Evolutionary conservation across 2,797 vertebrate species (phyloP).

Genomic region (Capromys pilorides): DNA sequence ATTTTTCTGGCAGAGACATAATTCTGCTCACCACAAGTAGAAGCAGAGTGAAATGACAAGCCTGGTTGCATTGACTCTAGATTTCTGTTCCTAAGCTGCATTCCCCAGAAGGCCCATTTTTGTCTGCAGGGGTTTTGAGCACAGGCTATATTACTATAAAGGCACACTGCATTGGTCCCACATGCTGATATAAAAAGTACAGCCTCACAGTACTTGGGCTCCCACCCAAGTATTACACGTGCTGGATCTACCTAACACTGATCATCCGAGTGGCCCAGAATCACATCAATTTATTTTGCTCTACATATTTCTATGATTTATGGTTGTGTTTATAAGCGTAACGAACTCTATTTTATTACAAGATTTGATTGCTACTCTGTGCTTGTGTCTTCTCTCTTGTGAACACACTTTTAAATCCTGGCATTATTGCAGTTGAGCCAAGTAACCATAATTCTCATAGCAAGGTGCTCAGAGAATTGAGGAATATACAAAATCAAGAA

Average conservation of each 20-base stretch:
- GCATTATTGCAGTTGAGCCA: not conserved
- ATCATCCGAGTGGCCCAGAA: constrained; percentile 11
- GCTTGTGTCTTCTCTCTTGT: not conserved
- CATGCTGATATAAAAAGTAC: not conserved
- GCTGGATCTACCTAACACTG: not conserved
- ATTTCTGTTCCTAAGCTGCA: not conserved
- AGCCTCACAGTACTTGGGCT: not conserved
- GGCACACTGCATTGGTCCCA: not conserved
- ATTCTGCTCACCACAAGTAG: not conserved
- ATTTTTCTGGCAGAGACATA: not conserved
- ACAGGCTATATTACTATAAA: not conserved
- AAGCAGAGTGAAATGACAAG: not conserved
- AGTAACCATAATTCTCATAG: not conserved
- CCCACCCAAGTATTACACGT: not conserved
- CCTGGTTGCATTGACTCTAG: not conserved
- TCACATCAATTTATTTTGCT: not conserved
- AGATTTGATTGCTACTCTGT: not conserved
- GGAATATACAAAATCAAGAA: constrained; percentile 2
- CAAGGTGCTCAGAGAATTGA: not conserved
- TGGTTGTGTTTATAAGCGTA: not conserved
- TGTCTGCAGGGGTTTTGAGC: not conserved
- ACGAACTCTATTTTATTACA: not conserved
- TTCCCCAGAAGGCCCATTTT: not conserved
- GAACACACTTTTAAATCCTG: constrained; percentile 24
- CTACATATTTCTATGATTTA: constrained; percentile 44